Conservation (phyloP, 2,113 vertebrate genomes). For the Andinoacara biseriatus region DNA sequence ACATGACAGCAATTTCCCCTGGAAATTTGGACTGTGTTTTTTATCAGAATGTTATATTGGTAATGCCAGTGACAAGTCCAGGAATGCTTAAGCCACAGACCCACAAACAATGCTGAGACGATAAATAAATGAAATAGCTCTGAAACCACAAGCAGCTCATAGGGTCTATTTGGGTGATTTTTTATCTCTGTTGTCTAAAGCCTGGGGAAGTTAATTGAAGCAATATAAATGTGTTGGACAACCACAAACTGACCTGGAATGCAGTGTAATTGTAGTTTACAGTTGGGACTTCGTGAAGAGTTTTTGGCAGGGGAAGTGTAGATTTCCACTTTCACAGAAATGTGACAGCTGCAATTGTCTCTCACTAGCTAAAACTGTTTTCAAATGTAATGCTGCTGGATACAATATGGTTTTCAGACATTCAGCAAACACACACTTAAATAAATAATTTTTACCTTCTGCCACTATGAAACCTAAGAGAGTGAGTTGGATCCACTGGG, state of each 20-base stretch:
- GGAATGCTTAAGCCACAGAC: conserved; percentile 49
- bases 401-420: conserved; percentile 15
- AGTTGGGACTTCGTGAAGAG: conserved; percentile 33
- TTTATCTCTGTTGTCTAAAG: conserved; percentile 34
- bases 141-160: conserved; percentile 44
- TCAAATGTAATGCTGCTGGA: conserved; percentile 39
- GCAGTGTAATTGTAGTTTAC: conserved; percentile 72
- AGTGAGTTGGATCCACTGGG: background rate
- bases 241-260: conserved; percentile 78
- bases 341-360: conserved; percentile 43
- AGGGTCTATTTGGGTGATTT: conserved; percentile 49
- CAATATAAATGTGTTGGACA: conserved; percentile 72
- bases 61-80: conserved; percentile 50
- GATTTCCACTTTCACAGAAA: conserved; percentile 36
- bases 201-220: conserved; percentile 65
- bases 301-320: conserved; percentile 9
- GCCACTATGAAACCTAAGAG: background rate
- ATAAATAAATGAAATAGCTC: conserved; percentile 64
- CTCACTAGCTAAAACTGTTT: conserved; percentile 20
- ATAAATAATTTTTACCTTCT: background rate
- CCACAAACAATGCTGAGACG: conserved; percentile 59
- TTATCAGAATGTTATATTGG: conserved; percentile 49
- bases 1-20: background rate
- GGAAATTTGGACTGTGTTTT: conserved; percentile 24
- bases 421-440: background rate